phyloP scores from a whole-genome alignment of 1,140 invertebrate species.

The Papilio aristodemus region DNA sequence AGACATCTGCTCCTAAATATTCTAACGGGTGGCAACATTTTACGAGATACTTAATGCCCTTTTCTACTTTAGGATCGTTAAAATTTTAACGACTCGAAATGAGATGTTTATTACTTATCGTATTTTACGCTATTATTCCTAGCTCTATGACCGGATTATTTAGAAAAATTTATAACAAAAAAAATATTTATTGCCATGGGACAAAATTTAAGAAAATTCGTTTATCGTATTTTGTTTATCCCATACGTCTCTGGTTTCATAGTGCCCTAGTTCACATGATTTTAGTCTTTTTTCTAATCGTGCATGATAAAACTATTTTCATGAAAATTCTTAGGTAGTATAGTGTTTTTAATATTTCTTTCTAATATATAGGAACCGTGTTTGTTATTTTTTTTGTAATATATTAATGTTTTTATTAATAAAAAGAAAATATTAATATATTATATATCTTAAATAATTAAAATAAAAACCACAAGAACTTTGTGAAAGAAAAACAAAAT shows the following conservation, averaged over 20 bases:
- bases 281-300: background rate
- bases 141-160: constrained; percentile 14
- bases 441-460: background rate
- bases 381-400: no score
- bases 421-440: no score
- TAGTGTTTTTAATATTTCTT: no score
- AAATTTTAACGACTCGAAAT: constrained; percentile 55
- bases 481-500: no score
- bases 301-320: background rate
- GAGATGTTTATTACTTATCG: constrained; percentile 34
- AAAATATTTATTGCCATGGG: constrained; percentile 10
- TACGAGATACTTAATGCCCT: constrained; percentile 31
- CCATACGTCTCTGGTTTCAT: background rate
- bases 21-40: constrained; percentile 34
- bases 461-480: no score
- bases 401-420: no score
- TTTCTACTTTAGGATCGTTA: constrained; percentile 48
- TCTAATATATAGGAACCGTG: no score
- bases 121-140: constrained; percentile 34
- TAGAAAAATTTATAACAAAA: constrained; percentile 15
- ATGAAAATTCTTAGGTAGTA: background rate
- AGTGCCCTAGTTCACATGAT: background rate
- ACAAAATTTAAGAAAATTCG: constrained; percentile 44
- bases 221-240: constrained; percentile 38
- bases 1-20: constrained; percentile 21